A percentile compares a stretch with the other conserved stretches of the same genome.
Conservation (phyloP, 2,797 vertebrate genomes). For the Dallia pectoralis region DNA sequence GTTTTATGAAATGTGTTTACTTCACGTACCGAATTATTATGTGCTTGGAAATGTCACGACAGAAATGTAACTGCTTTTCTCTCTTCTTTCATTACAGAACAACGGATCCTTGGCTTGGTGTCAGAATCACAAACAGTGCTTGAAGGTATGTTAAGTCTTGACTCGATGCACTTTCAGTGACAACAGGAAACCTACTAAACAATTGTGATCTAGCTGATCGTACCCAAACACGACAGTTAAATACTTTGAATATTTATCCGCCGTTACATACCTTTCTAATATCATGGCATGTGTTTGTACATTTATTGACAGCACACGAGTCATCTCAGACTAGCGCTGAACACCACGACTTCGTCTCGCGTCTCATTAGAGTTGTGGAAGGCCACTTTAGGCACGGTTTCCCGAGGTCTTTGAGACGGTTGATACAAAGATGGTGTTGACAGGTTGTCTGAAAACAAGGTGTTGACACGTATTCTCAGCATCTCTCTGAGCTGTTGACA, state of each 20-base stretch:
- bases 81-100: constrained; percentile 74
- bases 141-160: constrained; percentile 79
- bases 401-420: constrained; percentile 61
- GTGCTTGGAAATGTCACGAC: background rate
- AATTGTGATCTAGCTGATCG: background rate
- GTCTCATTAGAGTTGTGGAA: constrained; percentile 38
- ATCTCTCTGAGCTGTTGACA: constrained; percentile 67
- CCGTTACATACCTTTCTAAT: background rate
- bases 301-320: background rate
- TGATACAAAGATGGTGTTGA: constrained; percentile 68
- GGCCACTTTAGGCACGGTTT: constrained; percentile 19
- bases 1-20: background rate
- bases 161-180: background rate
- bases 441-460: constrained; percentile 65
- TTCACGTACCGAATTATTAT: background rate
- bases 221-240: background rate
- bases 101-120: constrained; percentile 96
- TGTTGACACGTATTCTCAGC: constrained; percentile 68
- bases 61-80: constrained; percentile 37
- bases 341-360: constrained; percentile 23
- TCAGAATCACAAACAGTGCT: constrained; percentile 97
- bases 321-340: background rate
- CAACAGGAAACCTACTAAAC: background rate
- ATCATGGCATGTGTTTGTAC: background rate
- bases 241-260: background rate